Conservation (phyloP, 2,797 vertebrate species). For the Melopsittacus undulatus region DNA sequence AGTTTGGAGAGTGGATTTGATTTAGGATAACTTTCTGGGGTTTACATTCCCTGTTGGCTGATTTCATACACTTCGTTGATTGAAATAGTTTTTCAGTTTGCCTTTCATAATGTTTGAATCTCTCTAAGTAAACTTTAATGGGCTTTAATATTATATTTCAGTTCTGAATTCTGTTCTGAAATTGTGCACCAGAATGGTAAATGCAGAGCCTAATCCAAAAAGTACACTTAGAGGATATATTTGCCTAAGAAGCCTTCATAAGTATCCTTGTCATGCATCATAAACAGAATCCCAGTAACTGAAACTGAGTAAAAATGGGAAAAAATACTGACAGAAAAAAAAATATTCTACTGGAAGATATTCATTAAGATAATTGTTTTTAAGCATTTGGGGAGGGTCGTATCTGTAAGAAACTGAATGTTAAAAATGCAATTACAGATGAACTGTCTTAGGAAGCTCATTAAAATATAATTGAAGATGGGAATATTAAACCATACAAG, state of each 20-base stretch:
- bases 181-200: not conserved
- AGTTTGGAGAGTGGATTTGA: not conserved
- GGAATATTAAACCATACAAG: not conserved
- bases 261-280: not conserved
- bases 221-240: not conserved
- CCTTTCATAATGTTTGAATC: not conserved
- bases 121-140: not conserved
- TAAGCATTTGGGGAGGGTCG: not conserved
- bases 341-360: not conserved
- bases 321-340: not conserved
- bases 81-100: not conserved
- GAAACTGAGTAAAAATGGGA: not conserved
- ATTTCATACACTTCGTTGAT: not conserved
- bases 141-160: not conserved
- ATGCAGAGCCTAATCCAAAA: not conserved
- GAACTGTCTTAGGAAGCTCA: not conserved
- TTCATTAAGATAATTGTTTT: not conserved
- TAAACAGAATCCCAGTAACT: not conserved
- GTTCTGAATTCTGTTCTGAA: not conserved
- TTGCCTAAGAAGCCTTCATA: not conserved
- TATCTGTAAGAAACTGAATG: not conserved
- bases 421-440: not conserved
- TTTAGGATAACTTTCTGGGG: not conserved
- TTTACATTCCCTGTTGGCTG: not conserved
- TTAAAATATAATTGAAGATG: not conserved